phyloP scores from a whole-genome alignment of 2,888 invertebrate genomes.

The Ochropacha duplaris region DNA sequence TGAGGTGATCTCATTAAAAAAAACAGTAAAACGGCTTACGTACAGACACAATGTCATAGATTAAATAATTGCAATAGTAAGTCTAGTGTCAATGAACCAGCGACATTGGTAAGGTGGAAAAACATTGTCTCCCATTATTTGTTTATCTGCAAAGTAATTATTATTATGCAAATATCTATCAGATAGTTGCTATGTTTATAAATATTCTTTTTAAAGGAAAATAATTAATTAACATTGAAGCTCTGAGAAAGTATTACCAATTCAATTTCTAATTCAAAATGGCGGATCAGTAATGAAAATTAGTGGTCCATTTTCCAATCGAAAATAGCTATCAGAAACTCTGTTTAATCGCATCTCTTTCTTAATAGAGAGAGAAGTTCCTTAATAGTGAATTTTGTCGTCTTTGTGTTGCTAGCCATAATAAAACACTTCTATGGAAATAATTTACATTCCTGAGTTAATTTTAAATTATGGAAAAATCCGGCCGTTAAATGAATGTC shows the following conservation, averaged over 20 bases:
- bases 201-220: not conserved
- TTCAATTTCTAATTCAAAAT: too few species aligned
- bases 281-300: too few species aligned
- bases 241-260: not conserved
- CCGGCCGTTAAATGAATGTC: not conserved
- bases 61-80: slow-evolving; percentile 30
- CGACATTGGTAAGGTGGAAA: slow-evolving; percentile 41
- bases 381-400: too few species aligned
- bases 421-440: too few species aligned
- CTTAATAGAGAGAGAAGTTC: too few species aligned
- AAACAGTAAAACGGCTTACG: too few species aligned
- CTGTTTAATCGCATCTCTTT: too few species aligned
- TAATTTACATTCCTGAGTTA: too few species aligned
- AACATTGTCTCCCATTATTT: slow-evolving; percentile 28
- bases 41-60: slow-evolving; percentile 24
- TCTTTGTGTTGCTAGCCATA: too few species aligned
- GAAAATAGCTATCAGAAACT: too few species aligned
- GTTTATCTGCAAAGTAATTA: slow-evolving; percentile 35
- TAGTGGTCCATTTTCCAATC: too few species aligned
- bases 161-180: slow-evolving; percentile 45
- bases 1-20: too few species aligned
- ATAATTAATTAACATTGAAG: not conserved
- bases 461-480: not conserved
- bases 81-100: slow-evolving; percentile 42
- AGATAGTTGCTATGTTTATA: not conserved